Evolutionary conservation across 2,888 invertebrate genomes (phyloP).

Genomic region (Scelioninae gen. 1): DNA sequence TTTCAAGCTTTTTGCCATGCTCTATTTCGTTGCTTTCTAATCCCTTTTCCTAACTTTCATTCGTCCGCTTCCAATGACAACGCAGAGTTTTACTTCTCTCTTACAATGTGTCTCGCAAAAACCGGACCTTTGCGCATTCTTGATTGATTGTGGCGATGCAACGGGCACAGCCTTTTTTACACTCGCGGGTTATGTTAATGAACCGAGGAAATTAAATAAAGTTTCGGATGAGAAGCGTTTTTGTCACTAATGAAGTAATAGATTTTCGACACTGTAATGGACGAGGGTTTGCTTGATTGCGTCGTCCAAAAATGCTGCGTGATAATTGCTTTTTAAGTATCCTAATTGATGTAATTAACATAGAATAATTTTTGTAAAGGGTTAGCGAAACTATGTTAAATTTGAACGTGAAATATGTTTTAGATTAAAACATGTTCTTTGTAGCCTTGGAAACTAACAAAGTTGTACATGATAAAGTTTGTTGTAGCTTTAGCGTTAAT

Average conservation of each 20-base stretch:
- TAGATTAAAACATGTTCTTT: background rate
- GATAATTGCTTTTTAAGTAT: background rate
- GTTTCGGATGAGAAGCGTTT: background rate
- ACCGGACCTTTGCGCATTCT: constrained; percentile 11
- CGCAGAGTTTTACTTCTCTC: constrained; percentile 13
- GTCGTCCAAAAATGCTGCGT: background rate
- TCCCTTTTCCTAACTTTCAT: constrained; percentile 29
- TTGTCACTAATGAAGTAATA: background rate
- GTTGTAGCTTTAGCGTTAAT: background rate
- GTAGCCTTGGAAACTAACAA: background rate
- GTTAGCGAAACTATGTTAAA: background rate
- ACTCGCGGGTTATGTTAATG: constrained; percentile 6
- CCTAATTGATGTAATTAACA: background rate
- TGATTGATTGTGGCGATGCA: constrained; percentile 5
- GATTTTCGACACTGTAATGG: background rate
- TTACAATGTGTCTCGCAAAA: constrained; percentile 15
- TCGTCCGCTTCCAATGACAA: constrained; percentile 16
- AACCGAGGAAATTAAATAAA: background rate
- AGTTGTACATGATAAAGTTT: background rate
- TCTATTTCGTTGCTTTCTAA: constrained; percentile 28
- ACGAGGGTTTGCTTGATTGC: background rate
- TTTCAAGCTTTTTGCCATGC: constrained; percentile 36
- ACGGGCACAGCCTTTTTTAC: background rate
- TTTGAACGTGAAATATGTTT: background rate
- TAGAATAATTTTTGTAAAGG: background rate